These are phyloP conservation scores for Huso huso DNA, from an alignment of 2,797 vertebrate genomes.

Conservation along the genomic window DNA sequence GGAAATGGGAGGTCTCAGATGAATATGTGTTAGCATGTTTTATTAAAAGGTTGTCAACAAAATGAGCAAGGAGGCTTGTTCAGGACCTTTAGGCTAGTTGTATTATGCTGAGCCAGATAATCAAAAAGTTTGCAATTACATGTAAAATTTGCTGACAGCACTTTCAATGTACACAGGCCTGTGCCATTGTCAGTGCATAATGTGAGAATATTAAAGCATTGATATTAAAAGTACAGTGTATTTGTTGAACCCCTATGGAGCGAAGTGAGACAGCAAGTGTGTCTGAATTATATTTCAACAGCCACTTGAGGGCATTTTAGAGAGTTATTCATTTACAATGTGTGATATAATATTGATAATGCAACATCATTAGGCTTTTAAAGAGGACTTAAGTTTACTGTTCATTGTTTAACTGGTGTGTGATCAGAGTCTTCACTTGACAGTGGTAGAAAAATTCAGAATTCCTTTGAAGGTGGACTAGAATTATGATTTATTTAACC, in stretches of 20 bases:
- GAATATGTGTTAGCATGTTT: constrained; percentile 37
- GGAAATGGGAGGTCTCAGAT: constrained; percentile 29
- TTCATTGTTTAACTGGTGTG: neutral
- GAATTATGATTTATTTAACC: neutral
- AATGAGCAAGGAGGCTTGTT: constrained; percentile 32
- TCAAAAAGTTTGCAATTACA: constrained; percentile 22
- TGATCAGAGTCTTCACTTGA: constrained; percentile 10
- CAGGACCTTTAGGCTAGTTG: constrained; percentile 31
- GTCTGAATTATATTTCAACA: too few species aligned
- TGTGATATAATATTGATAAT: constrained; percentile 1
- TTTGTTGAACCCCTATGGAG: constrained; percentile 14
- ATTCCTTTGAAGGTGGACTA: neutral
- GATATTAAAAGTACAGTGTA: constrained; percentile 6
- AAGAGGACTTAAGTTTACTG: constrained; percentile 5
- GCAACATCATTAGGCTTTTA: constrained; percentile 7
- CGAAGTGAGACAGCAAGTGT: too few species aligned
- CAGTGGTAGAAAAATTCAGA: neutral
- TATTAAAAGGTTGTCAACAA: constrained; percentile 41
- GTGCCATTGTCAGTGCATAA: constrained; percentile 14
- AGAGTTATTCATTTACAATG: neutral
- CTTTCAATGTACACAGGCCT: constrained; percentile 22
- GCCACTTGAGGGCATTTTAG: neutral
- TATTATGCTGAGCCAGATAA: constrained; percentile 36
- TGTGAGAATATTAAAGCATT: constrained; percentile 24
- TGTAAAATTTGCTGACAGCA: constrained; percentile 26